phyloP scores from a whole-genome alignment of 2,888 invertebrate species.

The Lasius fuliginosus region DNA sequence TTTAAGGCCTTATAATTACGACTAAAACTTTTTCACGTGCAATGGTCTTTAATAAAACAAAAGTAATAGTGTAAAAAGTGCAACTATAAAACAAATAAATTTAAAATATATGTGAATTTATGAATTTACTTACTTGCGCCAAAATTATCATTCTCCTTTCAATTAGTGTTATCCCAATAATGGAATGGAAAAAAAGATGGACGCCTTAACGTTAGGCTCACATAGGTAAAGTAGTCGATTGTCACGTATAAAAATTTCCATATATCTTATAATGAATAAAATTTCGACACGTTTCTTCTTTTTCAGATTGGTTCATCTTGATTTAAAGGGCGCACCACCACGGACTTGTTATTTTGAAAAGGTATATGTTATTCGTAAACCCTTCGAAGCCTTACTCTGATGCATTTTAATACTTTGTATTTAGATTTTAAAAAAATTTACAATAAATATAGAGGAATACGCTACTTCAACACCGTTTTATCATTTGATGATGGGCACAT shows the following conservation, averaged over 20 bases:
- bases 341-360: conserved; percentile 88
- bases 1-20: too few relatives aligned
- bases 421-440: not conserved
- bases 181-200: conserved; percentile 84
- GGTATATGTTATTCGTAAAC: conserved; percentile 77
- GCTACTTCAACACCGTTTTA: not conserved
- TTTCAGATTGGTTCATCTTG: conserved; percentile 90
- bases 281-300: conserved; percentile 59
- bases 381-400: not conserved
- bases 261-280: conserved; percentile 4
- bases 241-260: conserved; percentile 57
- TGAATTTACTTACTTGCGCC: not conserved
- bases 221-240: conserved; percentile 85
- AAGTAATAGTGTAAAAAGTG: too few relatives aligned
- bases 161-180: conserved; percentile 53
- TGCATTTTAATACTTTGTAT: not conserved
- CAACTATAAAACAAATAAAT: not conserved
- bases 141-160: conserved; percentile 22
- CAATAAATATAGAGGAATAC: not conserved
- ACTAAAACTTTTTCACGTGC: too few relatives aligned
- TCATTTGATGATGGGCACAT: not conserved
- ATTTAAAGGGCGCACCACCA: conserved; percentile 92
- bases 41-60: too few relatives aligned
- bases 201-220: conserved; percentile 86
- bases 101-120: not conserved